Base-by-base conservation (phyloP, 2,888 invertebrate species). In the Ichneumoninae sp. region DNA sequence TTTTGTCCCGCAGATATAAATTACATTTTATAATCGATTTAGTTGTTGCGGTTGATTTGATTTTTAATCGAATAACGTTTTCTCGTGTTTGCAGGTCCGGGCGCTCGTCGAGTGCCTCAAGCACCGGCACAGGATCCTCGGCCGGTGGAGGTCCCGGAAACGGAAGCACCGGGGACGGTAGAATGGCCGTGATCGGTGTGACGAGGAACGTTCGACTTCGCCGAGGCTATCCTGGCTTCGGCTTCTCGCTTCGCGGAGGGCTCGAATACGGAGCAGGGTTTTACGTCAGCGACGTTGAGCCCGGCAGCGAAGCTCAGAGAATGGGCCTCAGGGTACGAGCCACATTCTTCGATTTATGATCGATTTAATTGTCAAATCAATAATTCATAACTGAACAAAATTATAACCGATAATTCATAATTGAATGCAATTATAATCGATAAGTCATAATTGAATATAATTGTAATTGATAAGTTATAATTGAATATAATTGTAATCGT, bases 201-300 rank as follows among this genome's bases (percentile, higher is more conserved):
- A 94, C 96, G 82, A 95, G 96, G 30, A 93, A 95, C 84, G 94
- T 95, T 19, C 94, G 96, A 71, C 95, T 95, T 50, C 93, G 95
- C 60, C 94, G 95, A 0, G 95, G 95, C 85, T 95, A 94, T 79
- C 96, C 96, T 6, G 96, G 96, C 26, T 96, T 97, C 90, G 98
- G 98, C 0, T 98, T 98, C 93, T 96, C 97, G 1, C 94, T 98
- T 80, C 95, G 98, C 3, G 98, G 98, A 40, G 98, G 99, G 19
- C 95, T 96, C 86, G 99, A 99, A 92, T 97, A 98, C 93, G 97
- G 97, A 33, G 97, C 98, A 0, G 99, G 99, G 44, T 97, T 98
- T 94, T 98, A 98, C 94, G 96, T 99, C 82, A 98, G 98, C 30
- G 96, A 96, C 90, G 97, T 99, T 8, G 97, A 98, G 88, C 96